Conservation (phyloP, 2,888 invertebrate genomes). For the Synanthedon formicaeformis region DNA sequence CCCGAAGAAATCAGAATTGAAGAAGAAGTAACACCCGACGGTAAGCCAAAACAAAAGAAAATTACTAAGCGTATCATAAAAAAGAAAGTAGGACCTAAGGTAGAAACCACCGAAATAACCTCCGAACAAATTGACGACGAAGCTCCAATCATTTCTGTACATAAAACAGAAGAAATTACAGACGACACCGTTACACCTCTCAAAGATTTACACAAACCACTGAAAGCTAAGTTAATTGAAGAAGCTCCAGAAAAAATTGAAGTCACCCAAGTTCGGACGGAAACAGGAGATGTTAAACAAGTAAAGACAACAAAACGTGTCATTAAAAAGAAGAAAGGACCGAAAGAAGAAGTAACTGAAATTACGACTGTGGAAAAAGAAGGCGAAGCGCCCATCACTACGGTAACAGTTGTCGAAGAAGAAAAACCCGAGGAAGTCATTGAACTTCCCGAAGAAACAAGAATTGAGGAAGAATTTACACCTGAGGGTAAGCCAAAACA, state of each 20-base stretch:
- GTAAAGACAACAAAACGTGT: conserved; percentile 15
- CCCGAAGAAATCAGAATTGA: conserved; percentile 23
- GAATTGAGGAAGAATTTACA: too few species aligned
- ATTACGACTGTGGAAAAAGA: conserved; percentile 20
- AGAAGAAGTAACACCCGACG: conserved; percentile 19
- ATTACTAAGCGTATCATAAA: conserved; percentile 22
- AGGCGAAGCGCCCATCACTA: conserved; percentile 18
- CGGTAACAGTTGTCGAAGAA: conserved; percentile 10
- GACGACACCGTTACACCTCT: conserved; percentile 25
- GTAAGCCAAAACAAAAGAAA: conserved; percentile 19
- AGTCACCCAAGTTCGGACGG: conserved; percentile 19
- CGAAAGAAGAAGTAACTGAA: conserved; percentile 31
- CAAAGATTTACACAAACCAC: conserved; percentile 1
- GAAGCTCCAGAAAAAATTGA: conserved; percentile 17
- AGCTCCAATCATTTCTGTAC: conserved; percentile 14
- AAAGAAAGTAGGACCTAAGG: conserved; percentile 27
- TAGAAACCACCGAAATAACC: conserved; percentile 17
- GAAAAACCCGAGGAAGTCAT: conserved; percentile 1
- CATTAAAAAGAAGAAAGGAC: conserved; percentile 6
- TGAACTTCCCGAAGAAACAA: not conserved
- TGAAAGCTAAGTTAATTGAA: conserved; percentile 1
- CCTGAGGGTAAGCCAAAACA: too few species aligned
- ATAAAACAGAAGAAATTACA: conserved; percentile 23
- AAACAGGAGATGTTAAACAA: conserved; percentile 20
- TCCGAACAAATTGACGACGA: conserved; percentile 13